These are phyloP conservation scores for Coelopa pilipes DNA, from an alignment of 2,888 invertebrate species.

Conservation along the genomic window DNA sequence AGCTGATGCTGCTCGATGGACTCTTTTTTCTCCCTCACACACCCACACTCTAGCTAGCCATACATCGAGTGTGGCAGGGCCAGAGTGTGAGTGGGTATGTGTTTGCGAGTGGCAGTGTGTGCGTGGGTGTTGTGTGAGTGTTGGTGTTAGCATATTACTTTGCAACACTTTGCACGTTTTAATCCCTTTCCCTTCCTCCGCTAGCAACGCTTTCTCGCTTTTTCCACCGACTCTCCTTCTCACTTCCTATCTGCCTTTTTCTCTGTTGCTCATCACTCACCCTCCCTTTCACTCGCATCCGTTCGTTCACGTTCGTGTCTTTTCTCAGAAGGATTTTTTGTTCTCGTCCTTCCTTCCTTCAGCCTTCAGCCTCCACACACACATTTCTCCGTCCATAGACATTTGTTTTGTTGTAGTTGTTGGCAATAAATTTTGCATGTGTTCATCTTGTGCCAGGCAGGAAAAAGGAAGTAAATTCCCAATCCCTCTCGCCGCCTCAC, in stretches of 20 bases:
- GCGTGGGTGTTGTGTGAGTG: not conserved
- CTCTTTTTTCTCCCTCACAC: not conserved
- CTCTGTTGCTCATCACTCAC: not conserved
- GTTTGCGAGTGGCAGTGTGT: no score
- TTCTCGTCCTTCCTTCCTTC: not conserved
- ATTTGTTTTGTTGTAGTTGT: not conserved
- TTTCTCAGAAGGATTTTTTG: not conserved
- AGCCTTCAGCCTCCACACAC: not conserved
- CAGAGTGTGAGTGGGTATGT: no score
- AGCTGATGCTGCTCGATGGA: not conserved
- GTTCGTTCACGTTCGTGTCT: not conserved
- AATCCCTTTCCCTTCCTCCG: not conserved
- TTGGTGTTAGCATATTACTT: constrained; percentile 21
- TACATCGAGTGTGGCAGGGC: no score
- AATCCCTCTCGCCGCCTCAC: no score
- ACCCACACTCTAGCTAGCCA: no score
- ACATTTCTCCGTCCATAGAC: not conserved
- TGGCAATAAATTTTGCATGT: constrained; percentile 30
- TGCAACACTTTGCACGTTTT: constrained; percentile 31
- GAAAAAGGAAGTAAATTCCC: not conserved
- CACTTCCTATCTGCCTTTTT: no score
- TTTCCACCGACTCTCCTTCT: not conserved
- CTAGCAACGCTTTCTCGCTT: not conserved
- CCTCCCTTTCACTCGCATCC: not conserved
- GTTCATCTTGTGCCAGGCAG: constrained; percentile 19